A percentile compares a stretch with the other conserved stretches of the same genome.
phyloP scores from a whole-genome alignment of 2,888 invertebrate genomes.

The Drosophila mercatorum region DNA sequence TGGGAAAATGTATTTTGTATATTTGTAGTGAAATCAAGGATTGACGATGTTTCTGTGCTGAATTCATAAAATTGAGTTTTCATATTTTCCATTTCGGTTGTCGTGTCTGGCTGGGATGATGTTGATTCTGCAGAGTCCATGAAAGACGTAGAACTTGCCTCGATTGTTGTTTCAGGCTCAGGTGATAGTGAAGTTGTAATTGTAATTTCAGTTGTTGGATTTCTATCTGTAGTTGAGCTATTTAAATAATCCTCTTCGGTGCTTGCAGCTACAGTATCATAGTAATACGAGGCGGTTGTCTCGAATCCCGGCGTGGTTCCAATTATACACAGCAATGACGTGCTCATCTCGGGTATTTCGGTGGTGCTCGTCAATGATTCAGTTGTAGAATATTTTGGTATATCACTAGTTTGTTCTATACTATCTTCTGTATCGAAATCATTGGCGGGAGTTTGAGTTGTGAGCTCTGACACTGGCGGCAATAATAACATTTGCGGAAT shows the following conservation, averaged over 20 bases:
- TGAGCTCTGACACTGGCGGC: not conserved
- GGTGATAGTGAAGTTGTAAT: not conserved
- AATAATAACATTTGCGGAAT: not conserved
- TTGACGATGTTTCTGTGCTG: not conserved
- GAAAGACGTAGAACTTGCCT: not conserved
- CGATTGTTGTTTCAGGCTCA: slow-evolving; percentile 10
- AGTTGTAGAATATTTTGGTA: slow-evolving; percentile 22
- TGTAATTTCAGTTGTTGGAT: no score
- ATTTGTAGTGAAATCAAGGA: not conserved
- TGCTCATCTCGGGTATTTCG: slow-evolving; percentile 25
- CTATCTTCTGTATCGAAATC: not conserved
- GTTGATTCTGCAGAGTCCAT: not conserved
- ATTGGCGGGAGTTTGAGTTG: not conserved
- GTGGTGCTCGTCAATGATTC: slow-evolving; percentile 27
- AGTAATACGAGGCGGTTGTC: slow-evolving; percentile 23
- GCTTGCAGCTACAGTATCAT: not conserved
- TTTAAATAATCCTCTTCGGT: not conserved
- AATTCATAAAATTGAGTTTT: not conserved
- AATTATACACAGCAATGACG: slow-evolving; percentile 51
- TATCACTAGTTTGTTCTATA: not conserved
- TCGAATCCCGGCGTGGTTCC: slow-evolving; percentile 41
- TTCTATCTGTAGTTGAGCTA: slow-evolving; percentile 3
- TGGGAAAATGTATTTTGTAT: not conserved
- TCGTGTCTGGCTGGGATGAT: not conserved
- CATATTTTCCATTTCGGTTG: not conserved